Evolutionary conservation across 2,888 invertebrate species (phyloP).

Genomic region (Chymomyza amoena): DNA sequence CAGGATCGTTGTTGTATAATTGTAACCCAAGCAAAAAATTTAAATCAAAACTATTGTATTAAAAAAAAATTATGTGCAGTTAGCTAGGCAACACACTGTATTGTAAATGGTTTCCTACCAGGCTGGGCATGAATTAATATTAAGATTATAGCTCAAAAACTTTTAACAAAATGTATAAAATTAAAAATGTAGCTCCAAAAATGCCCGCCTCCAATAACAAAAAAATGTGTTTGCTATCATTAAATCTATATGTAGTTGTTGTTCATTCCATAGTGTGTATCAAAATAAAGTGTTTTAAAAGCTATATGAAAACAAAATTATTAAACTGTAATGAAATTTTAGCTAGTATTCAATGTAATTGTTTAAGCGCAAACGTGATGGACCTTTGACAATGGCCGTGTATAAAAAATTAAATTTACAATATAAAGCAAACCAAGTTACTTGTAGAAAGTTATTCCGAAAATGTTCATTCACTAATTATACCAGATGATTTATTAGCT

Average conservation of each 20-base stretch:
- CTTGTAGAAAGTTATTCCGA: background rate
- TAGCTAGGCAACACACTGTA: conserved; percentile 11
- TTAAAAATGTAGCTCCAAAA: background rate
- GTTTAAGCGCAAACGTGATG: conserved; percentile 58
- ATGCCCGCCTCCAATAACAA: background rate
- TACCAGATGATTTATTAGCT: background rate
- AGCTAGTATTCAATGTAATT: conserved; percentile 45
- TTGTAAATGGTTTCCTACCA: conserved; percentile 33
- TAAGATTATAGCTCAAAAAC: background rate
- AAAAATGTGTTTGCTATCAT: background rate
- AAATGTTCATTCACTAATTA: background rate
- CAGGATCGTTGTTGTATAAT: conserved; percentile 16
- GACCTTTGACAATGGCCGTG: conserved; percentile 52
- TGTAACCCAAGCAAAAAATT: conserved; percentile 4
- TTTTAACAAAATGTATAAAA: background rate
- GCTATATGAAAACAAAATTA: conserved; percentile 7
- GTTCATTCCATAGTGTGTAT: conserved; percentile 57
- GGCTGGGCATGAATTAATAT: conserved; percentile 9
- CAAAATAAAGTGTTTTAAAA: conserved; percentile 1
- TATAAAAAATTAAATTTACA: conserved; percentile 56
- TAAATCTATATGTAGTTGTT: conserved; percentile 51
- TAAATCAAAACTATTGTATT: conserved; percentile 20
- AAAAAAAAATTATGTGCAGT: conserved; percentile 15
- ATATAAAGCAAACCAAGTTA: conserved; percentile 37
- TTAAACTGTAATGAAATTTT: conserved; percentile 14